Evolutionary conservation across 1,140 invertebrate species (phyloP).

Genomic region (Papilio dardanus): DNA sequence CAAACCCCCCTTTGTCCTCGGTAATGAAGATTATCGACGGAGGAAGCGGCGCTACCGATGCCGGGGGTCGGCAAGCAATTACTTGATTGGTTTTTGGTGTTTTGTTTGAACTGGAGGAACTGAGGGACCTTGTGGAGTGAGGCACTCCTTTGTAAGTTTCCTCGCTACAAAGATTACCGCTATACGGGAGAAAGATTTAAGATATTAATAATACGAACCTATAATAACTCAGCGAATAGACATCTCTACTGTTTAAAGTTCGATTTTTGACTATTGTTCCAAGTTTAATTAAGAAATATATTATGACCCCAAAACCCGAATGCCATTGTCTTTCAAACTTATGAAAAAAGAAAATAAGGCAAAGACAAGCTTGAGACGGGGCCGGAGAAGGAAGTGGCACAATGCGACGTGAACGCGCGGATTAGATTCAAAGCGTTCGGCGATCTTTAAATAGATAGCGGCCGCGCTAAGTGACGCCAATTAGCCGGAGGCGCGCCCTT

Average conservation of each 20-base stretch:
- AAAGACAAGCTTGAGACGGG: not conserved
- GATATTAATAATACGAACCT: not conserved
- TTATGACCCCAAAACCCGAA: not conserved
- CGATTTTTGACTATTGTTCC: not conserved
- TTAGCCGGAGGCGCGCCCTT: conserved; percentile 51
- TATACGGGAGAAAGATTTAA: conserved; percentile 17
- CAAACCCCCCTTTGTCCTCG: conserved; percentile 48
- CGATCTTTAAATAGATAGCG: conserved; percentile 58
- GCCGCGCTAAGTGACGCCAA: conserved; percentile 60
- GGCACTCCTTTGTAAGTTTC: conserved; percentile 21
- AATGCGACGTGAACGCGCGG: conserved; percentile 47
- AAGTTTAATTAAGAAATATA: too few relatives aligned
- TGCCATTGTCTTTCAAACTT: conserved; percentile 26
- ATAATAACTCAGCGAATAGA: not conserved
- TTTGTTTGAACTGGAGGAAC: conserved; percentile 48
- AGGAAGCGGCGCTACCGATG: conserved; percentile 45
- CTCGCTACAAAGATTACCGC: conserved; percentile 14
- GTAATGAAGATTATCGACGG: conserved; percentile 61
- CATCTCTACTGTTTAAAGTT: not conserved
- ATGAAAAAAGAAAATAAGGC: conserved; percentile 17
- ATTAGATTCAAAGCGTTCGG: conserved; percentile 47
- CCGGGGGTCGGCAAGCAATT: conserved; percentile 46
- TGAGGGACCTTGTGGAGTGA: conserved; percentile 29
- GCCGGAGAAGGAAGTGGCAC: conserved; percentile 53
- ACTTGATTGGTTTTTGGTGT: conserved; percentile 61